Conservation (phyloP, 2,113 vertebrate species). For the Hippocampus guttulatus region DNA sequence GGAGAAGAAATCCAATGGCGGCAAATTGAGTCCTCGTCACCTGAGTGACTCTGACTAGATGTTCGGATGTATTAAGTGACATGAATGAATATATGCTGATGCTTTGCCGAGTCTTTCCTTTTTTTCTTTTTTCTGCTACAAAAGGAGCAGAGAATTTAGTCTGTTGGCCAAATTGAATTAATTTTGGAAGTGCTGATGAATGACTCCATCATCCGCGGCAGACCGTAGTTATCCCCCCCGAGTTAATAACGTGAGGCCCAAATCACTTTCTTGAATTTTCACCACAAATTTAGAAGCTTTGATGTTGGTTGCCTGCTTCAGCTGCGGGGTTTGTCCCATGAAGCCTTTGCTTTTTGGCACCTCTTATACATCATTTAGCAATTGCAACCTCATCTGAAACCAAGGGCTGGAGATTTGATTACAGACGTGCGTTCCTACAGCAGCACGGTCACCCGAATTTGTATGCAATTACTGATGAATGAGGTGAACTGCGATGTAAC, state of each 20-base stretch:
- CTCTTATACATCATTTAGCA: background rate
- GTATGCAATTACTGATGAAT: no score
- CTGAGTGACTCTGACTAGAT: conserved; percentile 1
- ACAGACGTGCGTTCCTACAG: no score
- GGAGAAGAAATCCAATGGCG: background rate
- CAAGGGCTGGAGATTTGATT: no score
- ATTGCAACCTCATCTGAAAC: no score
- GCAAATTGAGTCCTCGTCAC: conserved; percentile 5
- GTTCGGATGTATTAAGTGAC: background rate
- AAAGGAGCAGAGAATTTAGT: background rate
- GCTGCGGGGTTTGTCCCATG: background rate
- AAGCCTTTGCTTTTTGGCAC: background rate
- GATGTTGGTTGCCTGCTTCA: background rate
- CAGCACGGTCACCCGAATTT: no score
- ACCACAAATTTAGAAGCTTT: background rate
- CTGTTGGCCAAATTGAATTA: conserved; percentile 5
- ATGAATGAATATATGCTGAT: background rate
- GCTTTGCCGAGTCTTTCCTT: background rate
- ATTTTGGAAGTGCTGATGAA: conserved; percentile 7
- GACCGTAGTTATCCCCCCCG: background rate
- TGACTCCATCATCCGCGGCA: background rate
- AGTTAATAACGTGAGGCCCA: background rate
- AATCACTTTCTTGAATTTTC: background rate
- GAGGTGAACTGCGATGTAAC: no score
- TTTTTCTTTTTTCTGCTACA: background rate